phyloP scores from a whole-genome alignment of 2,797 vertebrate genomes.

The Halcyon smyrnensis region DNA sequence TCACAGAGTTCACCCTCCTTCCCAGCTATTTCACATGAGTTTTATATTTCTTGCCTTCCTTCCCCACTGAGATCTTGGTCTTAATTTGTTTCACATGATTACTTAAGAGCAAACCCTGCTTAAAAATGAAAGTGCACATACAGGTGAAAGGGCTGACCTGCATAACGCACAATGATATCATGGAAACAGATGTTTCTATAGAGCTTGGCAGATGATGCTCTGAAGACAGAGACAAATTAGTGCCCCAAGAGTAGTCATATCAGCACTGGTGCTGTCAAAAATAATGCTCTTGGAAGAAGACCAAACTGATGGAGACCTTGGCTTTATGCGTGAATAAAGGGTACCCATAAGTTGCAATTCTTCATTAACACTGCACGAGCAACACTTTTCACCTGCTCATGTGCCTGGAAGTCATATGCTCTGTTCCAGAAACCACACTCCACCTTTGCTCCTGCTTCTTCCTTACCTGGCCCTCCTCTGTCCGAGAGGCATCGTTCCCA shows the following conservation, averaged over 20 bases:
- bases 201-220: background rate
- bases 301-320: background rate
- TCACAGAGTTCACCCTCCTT: background rate
- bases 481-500: slow-evolving; percentile 81
- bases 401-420: rapidly evolving
- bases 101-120: background rate
- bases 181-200: background rate
- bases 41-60: background rate
- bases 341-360: rapidly evolving
- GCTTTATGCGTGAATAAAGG: background rate
- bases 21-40: background rate
- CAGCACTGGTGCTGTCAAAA: background rate
- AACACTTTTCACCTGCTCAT: rapidly evolving
- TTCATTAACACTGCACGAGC: background rate
- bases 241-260: background rate
- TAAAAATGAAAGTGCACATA: background rate
- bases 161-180: background rate
- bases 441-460: rapidly evolving
- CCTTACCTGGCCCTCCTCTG: slow-evolving; percentile 84
- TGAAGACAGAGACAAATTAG: background rate
- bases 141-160: background rate
- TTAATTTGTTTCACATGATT: background rate
- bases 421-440: background rate
- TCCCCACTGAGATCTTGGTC: background rate
- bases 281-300: background rate